Conservation (phyloP, 1,140 invertebrate species). For the Hydropsyche tenuis region DNA sequence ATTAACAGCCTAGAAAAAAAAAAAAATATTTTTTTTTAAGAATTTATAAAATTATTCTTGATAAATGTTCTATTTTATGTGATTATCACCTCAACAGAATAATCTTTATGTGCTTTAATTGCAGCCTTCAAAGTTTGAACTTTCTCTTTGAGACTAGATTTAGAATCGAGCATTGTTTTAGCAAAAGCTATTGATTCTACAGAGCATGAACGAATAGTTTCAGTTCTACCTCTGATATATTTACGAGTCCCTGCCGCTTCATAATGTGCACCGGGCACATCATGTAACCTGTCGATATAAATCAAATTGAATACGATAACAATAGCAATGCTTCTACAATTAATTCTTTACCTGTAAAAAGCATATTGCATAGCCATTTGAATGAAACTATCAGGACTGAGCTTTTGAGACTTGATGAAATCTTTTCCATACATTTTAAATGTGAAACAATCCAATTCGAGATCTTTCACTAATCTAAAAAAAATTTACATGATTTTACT, state of each 20-base stretch:
- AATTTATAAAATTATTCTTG: slow-evolving; percentile 40
- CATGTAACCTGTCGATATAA: slow-evolving; percentile 69
- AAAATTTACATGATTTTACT: slow-evolving; percentile 30
- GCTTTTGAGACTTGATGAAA: slow-evolving; percentile 78
- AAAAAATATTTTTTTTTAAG: slow-evolving; percentile 38
- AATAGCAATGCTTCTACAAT: too few relatives aligned
- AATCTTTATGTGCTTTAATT: slow-evolving; percentile 80
- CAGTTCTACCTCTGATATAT: slow-evolving; percentile 83
- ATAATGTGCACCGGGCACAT: slow-evolving; percentile 81
- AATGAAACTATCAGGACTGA: slow-evolving; percentile 91
- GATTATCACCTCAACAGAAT: slow-evolving; percentile 69
- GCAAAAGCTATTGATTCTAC: slow-evolving; percentile 80
- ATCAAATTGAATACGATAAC: neutral
- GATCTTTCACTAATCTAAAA: slow-evolving; percentile 70
- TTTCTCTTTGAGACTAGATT: slow-evolving; percentile 61
- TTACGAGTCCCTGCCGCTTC: slow-evolving; percentile 85
- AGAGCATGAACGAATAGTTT: slow-evolving; percentile 92
- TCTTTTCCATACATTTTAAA: slow-evolving; percentile 81
- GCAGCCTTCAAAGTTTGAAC: slow-evolving; percentile 72
- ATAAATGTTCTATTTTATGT: slow-evolving; percentile 32
- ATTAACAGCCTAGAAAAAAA: slow-evolving; percentile 81
- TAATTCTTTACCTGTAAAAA: slow-evolving; percentile 74
- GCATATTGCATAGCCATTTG: slow-evolving; percentile 92
- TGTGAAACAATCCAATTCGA: slow-evolving; percentile 76
- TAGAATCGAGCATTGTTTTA: slow-evolving; percentile 67